Evolutionary conservation across 2,797 vertebrate genomes (phyloP).

Genomic region (Coccyzus lansbergi): DNA sequence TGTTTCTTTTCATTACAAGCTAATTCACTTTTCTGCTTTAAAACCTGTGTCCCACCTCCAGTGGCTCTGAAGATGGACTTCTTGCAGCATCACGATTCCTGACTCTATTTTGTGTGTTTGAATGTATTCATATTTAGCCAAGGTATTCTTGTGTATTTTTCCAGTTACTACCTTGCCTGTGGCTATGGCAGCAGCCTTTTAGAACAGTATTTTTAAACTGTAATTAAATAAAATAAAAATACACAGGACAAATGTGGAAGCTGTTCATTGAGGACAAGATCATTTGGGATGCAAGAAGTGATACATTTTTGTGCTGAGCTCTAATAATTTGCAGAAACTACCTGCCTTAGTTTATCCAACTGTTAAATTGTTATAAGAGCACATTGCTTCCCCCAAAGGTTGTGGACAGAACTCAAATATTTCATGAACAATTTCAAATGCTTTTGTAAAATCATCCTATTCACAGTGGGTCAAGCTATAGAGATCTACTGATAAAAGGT

Average conservation of each 20-base stretch:
- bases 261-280: not conserved
- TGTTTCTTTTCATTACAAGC: not conserved
- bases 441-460: constrained; percentile 7
- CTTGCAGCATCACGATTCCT: not conserved
- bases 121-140: constrained; percentile 48
- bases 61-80: not conserved
- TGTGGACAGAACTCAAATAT: constrained; percentile 33
- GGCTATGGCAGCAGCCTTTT: constrained; percentile 5
- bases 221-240: constrained; percentile 37
- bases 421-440: constrained; percentile 45
- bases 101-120: not conserved
- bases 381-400: not conserved
- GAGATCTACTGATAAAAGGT: constrained; percentile 6
- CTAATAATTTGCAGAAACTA: constrained; percentile 29
- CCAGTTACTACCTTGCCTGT: constrained; percentile 5
- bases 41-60: not conserved
- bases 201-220: not conserved
- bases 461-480: constrained; percentile 18
- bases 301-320: not conserved
- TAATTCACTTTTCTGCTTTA: not conserved
- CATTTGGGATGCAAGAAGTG: not conserved
- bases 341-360: constrained; percentile 38
- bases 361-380: constrained; percentile 20
- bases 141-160: not conserved
- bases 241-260: not conserved